Base-by-base conservation (phyloP, 2,888 invertebrate species). In the Zonitis immaculata region DNA sequence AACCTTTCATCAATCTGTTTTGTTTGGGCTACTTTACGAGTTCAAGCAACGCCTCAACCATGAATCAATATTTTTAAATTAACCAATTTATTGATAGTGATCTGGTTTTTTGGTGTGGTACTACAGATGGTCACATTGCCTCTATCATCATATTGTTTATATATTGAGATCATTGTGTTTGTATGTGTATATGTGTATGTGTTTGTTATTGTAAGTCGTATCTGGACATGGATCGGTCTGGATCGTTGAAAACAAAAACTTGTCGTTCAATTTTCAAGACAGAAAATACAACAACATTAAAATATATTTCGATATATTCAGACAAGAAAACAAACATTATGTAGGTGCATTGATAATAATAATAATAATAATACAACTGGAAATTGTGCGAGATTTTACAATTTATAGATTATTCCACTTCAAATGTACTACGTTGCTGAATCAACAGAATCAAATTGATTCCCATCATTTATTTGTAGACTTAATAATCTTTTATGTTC, bases 21-120 rank as follows among this genome's bases (percentile, higher is more conserved):
- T 6, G 32, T 53, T 59, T n/a, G 61, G 56, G 62, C 64, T 65
- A 65, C 64, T 65, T 65, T 62, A 66, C 63, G 63, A 63, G 61
- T 61, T 53, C 61, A 47, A 56, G 63, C 64, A 67, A 70, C 69
- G 69, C 69, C 68, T 68, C 59, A 58, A 57, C 65, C 68, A 70
- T 72, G 72, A 72, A 72, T 72, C 71, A 72, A 71, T 71, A 70
- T 70, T 71, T 72, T 72, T 71, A 72, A 72, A 72, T 73, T 73
- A 73, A 71, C 72, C 71, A 73, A 72, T 73, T 72, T 72, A 70
- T 66, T 70, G 73, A 73, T 73, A 71, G 64, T 49, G 69, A 72
- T 72, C 71, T 67, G 63, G 59, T 55, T 35, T 30, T 18, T 9
- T n/a, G 6, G 35, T 35, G 35, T 51, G 57, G 54, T 56, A 56